Evolutionary conservation across 2,113 vertebrate species (phyloP), one percentile per base, ranked within the genome.

Genomic region (Mobula hypostoma): DNA sequence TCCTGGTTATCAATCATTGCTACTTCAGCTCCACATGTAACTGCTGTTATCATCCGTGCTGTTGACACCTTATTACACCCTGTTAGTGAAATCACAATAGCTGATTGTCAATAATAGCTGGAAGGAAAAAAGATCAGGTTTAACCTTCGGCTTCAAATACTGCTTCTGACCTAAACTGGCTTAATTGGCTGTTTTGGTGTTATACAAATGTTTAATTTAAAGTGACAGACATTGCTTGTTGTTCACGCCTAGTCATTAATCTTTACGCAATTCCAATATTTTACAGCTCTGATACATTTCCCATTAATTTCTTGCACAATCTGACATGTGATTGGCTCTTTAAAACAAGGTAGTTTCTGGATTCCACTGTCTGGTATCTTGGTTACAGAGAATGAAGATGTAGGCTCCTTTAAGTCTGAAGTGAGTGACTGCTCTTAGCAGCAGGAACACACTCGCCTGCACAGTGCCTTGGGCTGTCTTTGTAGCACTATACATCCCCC

Each of bases 341-440:
- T 74, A 48, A 90, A 90, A 56, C 0, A 19, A 92, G 72, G 9
- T 48, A 58, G 58, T 87, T 87, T 58, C 48, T 87, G 36, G 40
- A 9, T 56, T 93, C 21, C 36, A 56, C 32, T 74, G 70, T 0
- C 91, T 56, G 68, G 68, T 74, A 93, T 40, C 85, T 70, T 93
- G 24, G 21, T 74, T 93, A 74, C 17, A 93, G 70, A 27, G 70
- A 56, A 15, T 48, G 36, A 74, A 93, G 70, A 0, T 48, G 91
- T 29, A 9, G 91, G 21, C 85, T 29, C 40, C 91, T 93, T 56
- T 76, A 93, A 93, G 68, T 93, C 9, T 56, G 70, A 40, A 74
- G 91, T 56, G 66, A 93, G 68, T 76, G 91, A 56, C 70, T 74
- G 91, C 91, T 70, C 68, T 76, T 27, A 93, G 70, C 21, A 93